Evolutionary conservation across 2,797 vertebrate genomes (phyloP).

Genomic region (Lepilemur septentrionalis): DNA sequence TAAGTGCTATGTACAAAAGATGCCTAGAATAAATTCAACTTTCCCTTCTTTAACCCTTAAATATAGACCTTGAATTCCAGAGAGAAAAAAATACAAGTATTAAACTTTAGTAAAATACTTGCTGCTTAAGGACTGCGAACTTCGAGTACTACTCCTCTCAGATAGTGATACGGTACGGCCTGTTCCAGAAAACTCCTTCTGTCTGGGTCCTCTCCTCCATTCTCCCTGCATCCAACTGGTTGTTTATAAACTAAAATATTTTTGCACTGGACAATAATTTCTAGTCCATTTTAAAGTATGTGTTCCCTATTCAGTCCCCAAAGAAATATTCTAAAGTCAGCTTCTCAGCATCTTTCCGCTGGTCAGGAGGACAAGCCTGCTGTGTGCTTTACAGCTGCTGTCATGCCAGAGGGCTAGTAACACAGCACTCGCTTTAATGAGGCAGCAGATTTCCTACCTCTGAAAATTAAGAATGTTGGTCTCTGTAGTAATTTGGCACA

Average conservation of each 20-base stretch:
- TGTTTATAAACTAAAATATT: not conserved
- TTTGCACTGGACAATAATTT: slow-evolving; percentile 40
- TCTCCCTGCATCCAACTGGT: not conserved
- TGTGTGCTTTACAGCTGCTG: slow-evolving; percentile 68
- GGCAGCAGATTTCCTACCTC: slow-evolving; percentile 82
- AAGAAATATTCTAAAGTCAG: slow-evolving; percentile 71
- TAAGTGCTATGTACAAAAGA: slow-evolving; percentile 76
- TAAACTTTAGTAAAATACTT: not conserved
- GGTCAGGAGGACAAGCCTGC: slow-evolving; percentile 71
- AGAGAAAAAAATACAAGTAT: slow-evolving; percentile 34
- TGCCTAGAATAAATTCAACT: slow-evolving; percentile 72
- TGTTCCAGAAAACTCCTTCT: not conserved
- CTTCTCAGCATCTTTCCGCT: slow-evolving; percentile 61
- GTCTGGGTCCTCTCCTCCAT: not conserved
- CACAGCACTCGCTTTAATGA: slow-evolving; percentile 79
- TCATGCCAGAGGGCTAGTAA: slow-evolving; percentile 77
- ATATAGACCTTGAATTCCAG: slow-evolving; percentile 65
- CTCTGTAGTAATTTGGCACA: slow-evolving; percentile 80
- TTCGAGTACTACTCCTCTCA: not conserved
- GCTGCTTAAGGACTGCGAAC: not conserved
- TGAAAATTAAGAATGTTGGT: slow-evolving; percentile 81
- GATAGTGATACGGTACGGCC: not conserved
- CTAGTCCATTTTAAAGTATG: slow-evolving; percentile 34
- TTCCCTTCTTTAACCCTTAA: slow-evolving; percentile 72
- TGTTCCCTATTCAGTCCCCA: slow-evolving; percentile 12